phyloP scores from a whole-genome alignment of 2,797 vertebrate species.

The Falco concolor region DNA sequence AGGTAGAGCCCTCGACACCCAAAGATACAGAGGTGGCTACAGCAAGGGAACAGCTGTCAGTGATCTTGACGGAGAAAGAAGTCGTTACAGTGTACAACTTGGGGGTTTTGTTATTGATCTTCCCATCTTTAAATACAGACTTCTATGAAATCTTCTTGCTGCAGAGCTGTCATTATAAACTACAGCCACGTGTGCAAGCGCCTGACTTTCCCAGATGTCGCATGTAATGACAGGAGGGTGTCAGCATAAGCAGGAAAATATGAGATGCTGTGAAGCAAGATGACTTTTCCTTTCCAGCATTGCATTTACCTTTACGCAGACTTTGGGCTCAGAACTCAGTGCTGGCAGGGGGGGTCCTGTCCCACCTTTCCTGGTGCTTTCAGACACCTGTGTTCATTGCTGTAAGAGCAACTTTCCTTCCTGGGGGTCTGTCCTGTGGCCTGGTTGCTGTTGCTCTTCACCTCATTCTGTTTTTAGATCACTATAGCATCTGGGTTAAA shows the following conservation, averaged over 20 bases:
- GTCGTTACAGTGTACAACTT: neutral
- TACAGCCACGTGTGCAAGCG: accelerated
- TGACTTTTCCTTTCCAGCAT: neutral
- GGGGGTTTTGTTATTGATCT: neutral
- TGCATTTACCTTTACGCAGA: neutral
- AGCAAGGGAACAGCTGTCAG: neutral
- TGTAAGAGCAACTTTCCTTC: neutral
- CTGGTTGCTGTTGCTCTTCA: neutral
- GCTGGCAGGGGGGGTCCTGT: neutral
- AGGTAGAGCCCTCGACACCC: accelerated
- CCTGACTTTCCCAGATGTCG: neutral
- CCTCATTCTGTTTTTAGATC: neutral
- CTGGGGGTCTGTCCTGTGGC: neutral
- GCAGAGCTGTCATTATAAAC: neutral
- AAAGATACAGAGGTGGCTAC: neutral
- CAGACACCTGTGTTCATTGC: neutral
- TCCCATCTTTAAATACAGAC: neutral
- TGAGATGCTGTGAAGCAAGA: neutral
- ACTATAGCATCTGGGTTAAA: neutral
- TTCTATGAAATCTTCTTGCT: neutral
- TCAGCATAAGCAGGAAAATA: neutral
- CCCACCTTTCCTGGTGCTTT: neutral
- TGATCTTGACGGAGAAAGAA: neutral
- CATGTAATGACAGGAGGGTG: neutral
- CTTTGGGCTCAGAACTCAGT: neutral